phyloP scores from a whole-genome alignment of 2,797 vertebrate species.

The Halcyon badia region DNA sequence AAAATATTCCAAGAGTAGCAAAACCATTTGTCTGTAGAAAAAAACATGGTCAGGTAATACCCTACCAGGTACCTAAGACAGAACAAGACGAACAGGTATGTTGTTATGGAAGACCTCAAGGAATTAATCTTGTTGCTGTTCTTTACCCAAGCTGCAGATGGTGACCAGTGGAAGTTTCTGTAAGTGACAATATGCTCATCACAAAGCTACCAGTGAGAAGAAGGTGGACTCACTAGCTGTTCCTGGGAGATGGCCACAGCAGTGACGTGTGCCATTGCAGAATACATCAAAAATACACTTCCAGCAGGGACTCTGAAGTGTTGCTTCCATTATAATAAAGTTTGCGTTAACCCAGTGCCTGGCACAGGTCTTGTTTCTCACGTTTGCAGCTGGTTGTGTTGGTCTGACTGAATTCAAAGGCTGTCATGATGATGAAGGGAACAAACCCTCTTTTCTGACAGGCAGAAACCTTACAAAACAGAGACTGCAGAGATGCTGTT shows the following conservation, averaged over 20 bases:
- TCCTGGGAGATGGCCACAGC: neutral
- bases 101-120: neutral
- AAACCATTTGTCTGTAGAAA: neutral
- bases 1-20: neutral
- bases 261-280: rapidly evolving
- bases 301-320: neutral
- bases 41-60: neutral
- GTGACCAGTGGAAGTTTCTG: neutral
- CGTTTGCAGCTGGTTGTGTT: neutral
- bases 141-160: neutral
- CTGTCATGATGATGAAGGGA: neutral
- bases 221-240: rapidly evolving
- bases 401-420: neutral
- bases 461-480: neutral
- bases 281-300: neutral
- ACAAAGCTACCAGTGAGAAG: neutral
- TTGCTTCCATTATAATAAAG: neutral
- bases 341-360: neutral
- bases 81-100: neutral
- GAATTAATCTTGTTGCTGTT: neutral
- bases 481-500: neutral
- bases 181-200: neutral
- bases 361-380: neutral
- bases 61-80: neutral
- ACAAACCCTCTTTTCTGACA: neutral